A percentile compares a stretch with the other conserved stretches of the same genome.
These are phyloP conservation scores for Rhamnusium bicolor DNA, from an alignment of 2,888 invertebrate species.

Conservation along the genomic window DNA sequence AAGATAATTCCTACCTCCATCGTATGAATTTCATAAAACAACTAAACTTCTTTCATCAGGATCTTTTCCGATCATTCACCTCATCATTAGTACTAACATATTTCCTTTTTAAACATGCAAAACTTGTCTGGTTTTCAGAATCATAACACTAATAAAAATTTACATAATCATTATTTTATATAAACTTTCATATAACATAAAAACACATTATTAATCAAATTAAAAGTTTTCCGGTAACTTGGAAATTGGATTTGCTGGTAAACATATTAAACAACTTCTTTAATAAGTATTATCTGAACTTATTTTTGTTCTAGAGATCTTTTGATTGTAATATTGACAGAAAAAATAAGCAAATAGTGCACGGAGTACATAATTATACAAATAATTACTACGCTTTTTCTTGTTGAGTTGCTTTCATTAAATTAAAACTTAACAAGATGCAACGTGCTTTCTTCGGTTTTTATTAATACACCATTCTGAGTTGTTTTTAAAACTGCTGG, in stretches of 20 bases:
- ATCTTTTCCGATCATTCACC: no score
- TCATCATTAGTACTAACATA: no score
- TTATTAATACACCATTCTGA: neutral
- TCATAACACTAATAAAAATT: neutral
- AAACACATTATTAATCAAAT: constrained; percentile 15
- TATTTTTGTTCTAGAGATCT: neutral
- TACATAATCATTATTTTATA: constrained; percentile 15
- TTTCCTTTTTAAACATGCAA: constrained; percentile 2
- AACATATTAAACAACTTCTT: constrained; percentile 10
- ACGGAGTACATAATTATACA: neutral
- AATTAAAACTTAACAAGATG: neutral
- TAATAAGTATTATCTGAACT: constrained; percentile 1
- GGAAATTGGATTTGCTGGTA: constrained; percentile 6
- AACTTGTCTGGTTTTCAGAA: neutral
- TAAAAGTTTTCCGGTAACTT: constrained; percentile 9
- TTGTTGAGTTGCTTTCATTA: neutral
- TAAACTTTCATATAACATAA: neutral
- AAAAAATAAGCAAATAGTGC: neutral
- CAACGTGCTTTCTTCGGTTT: neutral
- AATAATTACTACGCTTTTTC: neutral
- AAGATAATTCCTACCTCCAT: no score
- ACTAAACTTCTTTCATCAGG: no score
- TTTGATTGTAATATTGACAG: neutral
- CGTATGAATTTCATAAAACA: no score
- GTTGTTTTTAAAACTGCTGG: neutral